Percentiles rank a stretch among this genome's conserved stretches.
Conservation (phyloP, 2,888 invertebrate genomes). For the Diploptera punctata region DNA sequence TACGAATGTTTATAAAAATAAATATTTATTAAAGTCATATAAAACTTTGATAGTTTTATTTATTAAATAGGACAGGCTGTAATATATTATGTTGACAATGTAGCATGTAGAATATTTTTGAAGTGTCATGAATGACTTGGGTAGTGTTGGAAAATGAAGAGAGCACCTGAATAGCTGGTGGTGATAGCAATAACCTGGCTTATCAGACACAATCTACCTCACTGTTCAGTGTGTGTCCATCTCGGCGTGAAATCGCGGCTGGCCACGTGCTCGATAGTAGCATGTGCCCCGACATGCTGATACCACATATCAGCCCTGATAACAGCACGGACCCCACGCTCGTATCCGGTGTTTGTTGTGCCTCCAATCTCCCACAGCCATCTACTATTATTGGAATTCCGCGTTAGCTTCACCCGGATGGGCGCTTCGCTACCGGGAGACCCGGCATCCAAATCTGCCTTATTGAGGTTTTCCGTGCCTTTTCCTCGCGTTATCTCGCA, state of each 20-base stretch:
- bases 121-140: no score
- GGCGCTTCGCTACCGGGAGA: slow-evolving; percentile 4
- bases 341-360: neutral
- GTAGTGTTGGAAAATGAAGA: no score
- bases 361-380: slow-evolving; percentile 7
- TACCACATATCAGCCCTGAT: slow-evolving; percentile 10
- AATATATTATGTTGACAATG: no score
- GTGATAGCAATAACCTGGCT: neutral
- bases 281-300: slow-evolving; percentile 8
- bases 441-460: neutral
- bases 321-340: neutral
- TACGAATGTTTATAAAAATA: no score
- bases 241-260: slow-evolving; percentile 22
- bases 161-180: neutral
- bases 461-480: slow-evolving; percentile 16
- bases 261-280: slow-evolving; percentile 17
- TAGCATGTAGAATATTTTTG: no score
- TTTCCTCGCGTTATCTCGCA: neutral
- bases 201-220: slow-evolving; percentile 14
- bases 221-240: slow-evolving; percentile 10
- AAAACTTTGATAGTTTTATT: no score
- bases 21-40: no score
- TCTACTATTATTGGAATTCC: slow-evolving; percentile 11
- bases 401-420: slow-evolving; percentile 8
- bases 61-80: no score